Evolutionary conservation across 2,113 vertebrate species (phyloP).

Genomic region (Gorsachius goisagi): DNA sequence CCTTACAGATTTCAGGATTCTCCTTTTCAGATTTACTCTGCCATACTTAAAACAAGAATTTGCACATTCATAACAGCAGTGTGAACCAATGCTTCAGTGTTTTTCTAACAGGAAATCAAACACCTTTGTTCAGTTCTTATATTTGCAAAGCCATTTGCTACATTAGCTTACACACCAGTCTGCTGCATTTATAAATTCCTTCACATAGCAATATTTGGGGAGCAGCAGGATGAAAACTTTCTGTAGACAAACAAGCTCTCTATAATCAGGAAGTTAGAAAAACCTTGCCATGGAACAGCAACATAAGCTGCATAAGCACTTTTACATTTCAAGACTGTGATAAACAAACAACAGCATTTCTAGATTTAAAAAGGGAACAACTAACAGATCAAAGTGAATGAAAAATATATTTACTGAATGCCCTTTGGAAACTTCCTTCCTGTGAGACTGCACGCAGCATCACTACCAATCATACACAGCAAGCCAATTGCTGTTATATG

Average conservation of each 20-base stretch:
- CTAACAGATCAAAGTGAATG: not conserved
- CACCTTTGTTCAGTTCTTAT: not conserved
- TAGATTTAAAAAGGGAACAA: not conserved
- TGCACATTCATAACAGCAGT: not conserved
- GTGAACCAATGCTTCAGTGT: not conserved
- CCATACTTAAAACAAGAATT: not conserved
- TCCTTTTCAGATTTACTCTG: not conserved
- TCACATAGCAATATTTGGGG: not conserved
- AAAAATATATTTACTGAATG: not conserved
- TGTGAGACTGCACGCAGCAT: not conserved
- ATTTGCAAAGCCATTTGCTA: not conserved
- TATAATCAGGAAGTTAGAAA: slow-evolving; percentile 4
- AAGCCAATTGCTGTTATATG: not conserved
- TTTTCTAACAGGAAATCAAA: not conserved
- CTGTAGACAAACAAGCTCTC: not conserved
- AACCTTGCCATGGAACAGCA: not conserved
- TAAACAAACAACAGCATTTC: not conserved
- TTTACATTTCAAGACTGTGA: not conserved
- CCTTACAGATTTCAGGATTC: not conserved
- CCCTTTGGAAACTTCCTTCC: not conserved
- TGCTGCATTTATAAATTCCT: not conserved
- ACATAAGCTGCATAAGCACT: not conserved
- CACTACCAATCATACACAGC: not conserved
- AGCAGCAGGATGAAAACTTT: not conserved
- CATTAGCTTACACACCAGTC: not conserved